Percentiles rank a stretch among this genome's conserved stretches.
phyloP scores from a whole-genome alignment of 2,113 vertebrate genomes.

The Pan paniscus region DNA sequence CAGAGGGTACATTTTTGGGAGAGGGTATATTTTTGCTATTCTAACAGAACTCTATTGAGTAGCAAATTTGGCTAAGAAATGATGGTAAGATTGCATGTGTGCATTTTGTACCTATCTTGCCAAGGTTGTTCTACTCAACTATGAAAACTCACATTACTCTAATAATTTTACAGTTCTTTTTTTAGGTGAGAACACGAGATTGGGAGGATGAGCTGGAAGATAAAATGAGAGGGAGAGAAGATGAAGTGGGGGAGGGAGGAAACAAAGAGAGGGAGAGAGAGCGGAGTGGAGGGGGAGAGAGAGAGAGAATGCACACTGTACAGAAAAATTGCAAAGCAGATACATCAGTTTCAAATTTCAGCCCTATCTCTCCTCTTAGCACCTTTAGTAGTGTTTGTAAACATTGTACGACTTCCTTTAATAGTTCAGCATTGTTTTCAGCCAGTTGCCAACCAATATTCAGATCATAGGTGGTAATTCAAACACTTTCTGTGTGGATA shows the following conservation, averaged over 20 bases:
- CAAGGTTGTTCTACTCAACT: not conserved
- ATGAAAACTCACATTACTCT: not conserved
- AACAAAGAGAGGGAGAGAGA: no score
- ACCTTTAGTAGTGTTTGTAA: not conserved
- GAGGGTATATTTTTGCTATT: no score
- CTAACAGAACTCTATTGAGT: not conserved
- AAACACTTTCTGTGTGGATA: not conserved
- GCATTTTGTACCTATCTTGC: not conserved
- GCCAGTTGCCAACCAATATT: not conserved
- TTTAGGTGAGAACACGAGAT: not conserved
- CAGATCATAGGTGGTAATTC: not conserved
- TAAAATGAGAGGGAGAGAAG: no score
- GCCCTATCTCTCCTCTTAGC: not conserved
- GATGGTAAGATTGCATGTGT: not conserved
- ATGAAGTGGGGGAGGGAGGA: not conserved
- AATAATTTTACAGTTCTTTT: not conserved
- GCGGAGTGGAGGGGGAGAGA: fast-evolving
- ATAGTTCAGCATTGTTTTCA: not conserved
- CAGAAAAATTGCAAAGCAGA: not conserved
- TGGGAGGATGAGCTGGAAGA: no score
- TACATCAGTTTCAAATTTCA: not conserved
- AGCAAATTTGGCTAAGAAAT: not conserved
- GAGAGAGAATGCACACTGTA: not conserved
- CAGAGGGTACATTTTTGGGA: not conserved
- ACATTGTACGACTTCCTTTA: not conserved